Evolutionary conservation across 2,888 invertebrate species (phyloP).

Genomic region (Galerucella pusilla): DNA sequence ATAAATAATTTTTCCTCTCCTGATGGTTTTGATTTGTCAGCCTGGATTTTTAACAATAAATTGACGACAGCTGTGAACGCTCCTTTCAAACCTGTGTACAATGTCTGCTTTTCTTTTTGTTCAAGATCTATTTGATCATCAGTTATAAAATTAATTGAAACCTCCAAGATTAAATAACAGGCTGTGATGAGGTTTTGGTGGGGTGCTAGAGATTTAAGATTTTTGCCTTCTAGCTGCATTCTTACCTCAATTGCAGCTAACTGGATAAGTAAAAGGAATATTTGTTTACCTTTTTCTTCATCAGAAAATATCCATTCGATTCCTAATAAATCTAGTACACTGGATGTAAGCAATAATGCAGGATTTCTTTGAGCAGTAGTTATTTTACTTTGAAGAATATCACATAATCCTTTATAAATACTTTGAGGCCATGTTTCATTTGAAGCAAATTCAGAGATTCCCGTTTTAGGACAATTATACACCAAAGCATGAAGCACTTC

Average conservation of each 20-base stretch:
- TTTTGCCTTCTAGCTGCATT: conserved; percentile 91
- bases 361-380: conserved; percentile 90
- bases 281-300: conserved; percentile 83
- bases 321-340: conserved; percentile 83
- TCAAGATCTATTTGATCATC: conserved; percentile 86
- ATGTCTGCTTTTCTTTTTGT: conserved; percentile 89
- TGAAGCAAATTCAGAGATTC: conserved; percentile 72
- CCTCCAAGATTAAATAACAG: conserved; percentile 85
- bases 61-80: conserved; percentile 86
- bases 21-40: conserved; percentile 79
- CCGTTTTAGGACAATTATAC: conserved; percentile 75
- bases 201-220: conserved; percentile 80
- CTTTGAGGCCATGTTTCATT: conserved; percentile 86
- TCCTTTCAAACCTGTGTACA: conserved; percentile 90
- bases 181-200: conserved; percentile 84
- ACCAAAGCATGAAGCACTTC: conserved; percentile 80
- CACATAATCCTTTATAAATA: conserved; percentile 83
- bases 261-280: conserved; percentile 85
- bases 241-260: conserved; percentile 92
- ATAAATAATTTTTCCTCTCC: conserved; percentile 81
- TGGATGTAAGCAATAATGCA: conserved; percentile 84
- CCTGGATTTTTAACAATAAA: conserved; percentile 77
- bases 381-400: conserved; percentile 88
- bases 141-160: conserved; percentile 82
- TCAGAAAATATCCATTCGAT: conserved; percentile 86